Evolutionary conservation across 2,113 vertebrate genomes (phyloP).

Genomic region (Motacilla tschutschensis): DNA sequence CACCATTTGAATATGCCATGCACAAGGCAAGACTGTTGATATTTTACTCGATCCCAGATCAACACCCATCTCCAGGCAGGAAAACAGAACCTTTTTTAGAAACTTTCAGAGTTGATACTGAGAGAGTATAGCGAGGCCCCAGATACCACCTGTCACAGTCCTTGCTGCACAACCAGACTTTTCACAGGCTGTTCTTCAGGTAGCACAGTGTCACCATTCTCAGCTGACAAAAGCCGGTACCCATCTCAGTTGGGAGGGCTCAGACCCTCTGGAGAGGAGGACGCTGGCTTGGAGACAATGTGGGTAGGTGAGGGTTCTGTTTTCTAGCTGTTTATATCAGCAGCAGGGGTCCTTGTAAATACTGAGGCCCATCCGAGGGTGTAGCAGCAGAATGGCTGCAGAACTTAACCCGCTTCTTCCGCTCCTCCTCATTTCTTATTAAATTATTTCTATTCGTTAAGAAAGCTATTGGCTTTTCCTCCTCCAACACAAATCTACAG

Average conservation of each 20-base stretch:
- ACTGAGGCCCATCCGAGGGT: accelerated
- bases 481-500: background rate
- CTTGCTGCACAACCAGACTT: background rate
- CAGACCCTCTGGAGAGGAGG: background rate
- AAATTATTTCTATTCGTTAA: background rate
- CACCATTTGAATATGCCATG: background rate
- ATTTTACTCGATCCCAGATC: background rate
- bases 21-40: background rate
- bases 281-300: accelerated
- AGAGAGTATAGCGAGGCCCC: accelerated
- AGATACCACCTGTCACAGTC: accelerated
- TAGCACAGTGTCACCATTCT: too few species aligned
- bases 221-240: background rate
- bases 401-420: background rate
- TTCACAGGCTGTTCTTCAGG: background rate
- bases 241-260: background rate
- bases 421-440: background rate
- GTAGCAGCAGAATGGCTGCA: background rate
- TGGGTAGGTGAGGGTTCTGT: background rate
- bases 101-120: accelerated
- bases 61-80: background rate
- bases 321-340: background rate
- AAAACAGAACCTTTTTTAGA: background rate
- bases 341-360: background rate
- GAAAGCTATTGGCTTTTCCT: background rate